Base-by-base conservation (phyloP, 2,113 vertebrate genomes). In the Chloroceryle aenea region DNA sequence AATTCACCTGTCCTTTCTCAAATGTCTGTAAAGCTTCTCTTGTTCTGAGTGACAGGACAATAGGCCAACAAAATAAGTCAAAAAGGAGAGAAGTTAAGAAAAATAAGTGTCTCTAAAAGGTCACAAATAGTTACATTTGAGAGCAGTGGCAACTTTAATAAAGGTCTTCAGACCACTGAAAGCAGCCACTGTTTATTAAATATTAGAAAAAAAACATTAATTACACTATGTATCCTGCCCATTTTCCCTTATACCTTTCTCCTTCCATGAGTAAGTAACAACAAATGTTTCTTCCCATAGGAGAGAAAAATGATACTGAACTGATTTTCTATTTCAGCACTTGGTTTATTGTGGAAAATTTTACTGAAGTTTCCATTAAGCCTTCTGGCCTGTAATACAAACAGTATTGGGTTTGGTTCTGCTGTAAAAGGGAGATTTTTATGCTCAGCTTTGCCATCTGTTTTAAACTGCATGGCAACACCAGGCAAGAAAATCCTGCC, bases 341-440 rank as follows among this genome's bases (percentile, higher is more conserved):
- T 88, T 66, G 27, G 34, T 85, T 97, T 87, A 58, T 68, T 12
- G 1, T 73, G 32, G 75, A 95, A 92, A 97, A 87, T 77, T 94
- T 92, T 93, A 72, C 72, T 95, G 76, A 81, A 85, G 62, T 86
- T 96, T 95, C 89, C 66, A 67, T 94, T 96, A 90, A 94, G 32
- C 45, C 63, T 95, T 83, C 63, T 87, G 47, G 53, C 88, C 82
- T 85, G 12, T 91, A 72, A 69, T 86, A 72, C 58, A 78, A 94
- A 94, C 73, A 85, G 69, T 94, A 87, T 89, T 92, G 53, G 93
- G 75, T 71, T 45, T 95, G 87, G 95, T 92, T 91, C 83, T 96
- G 61, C 71, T 88, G 53, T 89, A 90, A 95, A 95, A 86, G 53
- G 73, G 56, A 92, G 85, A 77, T 72, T 90, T 95, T 53, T 81